phyloP scores from a whole-genome alignment of 2,797 vertebrate genomes.

The Rhynchotus rufescens region DNA sequence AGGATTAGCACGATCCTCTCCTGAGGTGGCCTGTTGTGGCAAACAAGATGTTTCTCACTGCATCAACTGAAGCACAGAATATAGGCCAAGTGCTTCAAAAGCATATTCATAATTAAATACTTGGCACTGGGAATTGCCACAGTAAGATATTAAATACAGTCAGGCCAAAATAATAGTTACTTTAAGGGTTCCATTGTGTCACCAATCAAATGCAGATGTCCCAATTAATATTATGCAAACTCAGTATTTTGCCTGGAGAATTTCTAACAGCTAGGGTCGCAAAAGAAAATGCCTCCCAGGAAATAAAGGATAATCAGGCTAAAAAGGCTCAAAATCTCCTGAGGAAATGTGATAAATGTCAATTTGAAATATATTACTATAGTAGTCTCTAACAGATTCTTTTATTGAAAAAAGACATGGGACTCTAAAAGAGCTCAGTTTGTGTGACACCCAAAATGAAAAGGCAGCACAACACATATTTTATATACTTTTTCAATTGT shows the following conservation, averaged over 20 bases:
- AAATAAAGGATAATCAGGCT: background rate
- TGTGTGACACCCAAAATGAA: background rate
- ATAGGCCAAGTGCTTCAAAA: conserved; percentile 14
- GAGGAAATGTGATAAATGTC: background rate
- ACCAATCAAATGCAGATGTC: conserved; percentile 15
- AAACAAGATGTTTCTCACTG: background rate
- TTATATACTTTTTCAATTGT: background rate
- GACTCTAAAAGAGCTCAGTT: background rate
- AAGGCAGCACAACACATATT: conserved; percentile 5
- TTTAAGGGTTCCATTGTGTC: background rate
- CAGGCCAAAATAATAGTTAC: conserved; percentile 1
- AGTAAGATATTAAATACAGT: conserved; percentile 22
- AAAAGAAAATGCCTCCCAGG: background rate
- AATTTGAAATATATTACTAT: background rate
- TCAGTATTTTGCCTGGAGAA: background rate
- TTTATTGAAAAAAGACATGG: background rate
- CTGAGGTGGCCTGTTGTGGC: background rate
- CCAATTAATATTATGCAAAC: conserved; percentile 11
- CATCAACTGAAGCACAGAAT: background rate
- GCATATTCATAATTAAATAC: background rate
- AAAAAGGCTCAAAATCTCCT: background rate
- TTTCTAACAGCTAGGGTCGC: background rate
- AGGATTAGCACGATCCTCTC: background rate
- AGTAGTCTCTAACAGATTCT: background rate
- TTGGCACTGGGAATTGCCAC: background rate